Percentiles rank a stretch among this genome's conserved stretches.
phyloP scores from a whole-genome alignment of 2,888 invertebrate species.

The Idaea dimidiata region DNA sequence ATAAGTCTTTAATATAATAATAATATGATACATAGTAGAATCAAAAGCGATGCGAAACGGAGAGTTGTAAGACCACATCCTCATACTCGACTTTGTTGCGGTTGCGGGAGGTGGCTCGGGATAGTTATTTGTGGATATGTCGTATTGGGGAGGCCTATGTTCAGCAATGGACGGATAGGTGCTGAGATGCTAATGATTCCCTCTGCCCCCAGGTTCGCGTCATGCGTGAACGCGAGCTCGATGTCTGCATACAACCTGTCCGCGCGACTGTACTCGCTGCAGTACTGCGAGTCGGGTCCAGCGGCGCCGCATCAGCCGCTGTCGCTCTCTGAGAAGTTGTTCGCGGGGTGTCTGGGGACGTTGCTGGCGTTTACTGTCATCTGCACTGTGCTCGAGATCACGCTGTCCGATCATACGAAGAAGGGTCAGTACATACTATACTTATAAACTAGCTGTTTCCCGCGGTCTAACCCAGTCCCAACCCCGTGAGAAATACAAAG shows the following conservation, averaged over 20 bases:
- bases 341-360: constrained; percentile 48
- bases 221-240: constrained; percentile 61
- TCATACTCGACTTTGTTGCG: too few relatives aligned
- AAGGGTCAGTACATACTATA: constrained; percentile 44
- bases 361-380: constrained; percentile 54
- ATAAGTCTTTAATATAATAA: too few relatives aligned
- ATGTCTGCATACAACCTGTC: constrained; percentile 53
- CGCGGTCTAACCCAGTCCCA: too few relatives aligned
- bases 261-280: constrained; percentile 53
- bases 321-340: constrained; percentile 46
- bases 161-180: too few relatives aligned
- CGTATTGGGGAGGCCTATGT: too few relatives aligned
- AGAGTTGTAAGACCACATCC: too few relatives aligned
- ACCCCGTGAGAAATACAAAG: too few relatives aligned
- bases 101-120: too few relatives aligned
- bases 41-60: too few relatives aligned
- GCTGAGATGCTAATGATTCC: constrained; percentile 1
- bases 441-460: neutral
- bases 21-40: too few relatives aligned
- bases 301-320: constrained; percentile 12
- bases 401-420: constrained; percentile 52
- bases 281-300: constrained; percentile 53
- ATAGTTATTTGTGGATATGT: too few relatives aligned
- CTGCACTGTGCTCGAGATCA: constrained; percentile 57
- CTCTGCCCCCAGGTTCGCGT: constrained; percentile 50